A percentile compares a stretch with the other conserved stretches of the same genome.
Conservation (phyloP, 2,113 vertebrate genomes). For the Neomonachus schauinslandi region DNA sequence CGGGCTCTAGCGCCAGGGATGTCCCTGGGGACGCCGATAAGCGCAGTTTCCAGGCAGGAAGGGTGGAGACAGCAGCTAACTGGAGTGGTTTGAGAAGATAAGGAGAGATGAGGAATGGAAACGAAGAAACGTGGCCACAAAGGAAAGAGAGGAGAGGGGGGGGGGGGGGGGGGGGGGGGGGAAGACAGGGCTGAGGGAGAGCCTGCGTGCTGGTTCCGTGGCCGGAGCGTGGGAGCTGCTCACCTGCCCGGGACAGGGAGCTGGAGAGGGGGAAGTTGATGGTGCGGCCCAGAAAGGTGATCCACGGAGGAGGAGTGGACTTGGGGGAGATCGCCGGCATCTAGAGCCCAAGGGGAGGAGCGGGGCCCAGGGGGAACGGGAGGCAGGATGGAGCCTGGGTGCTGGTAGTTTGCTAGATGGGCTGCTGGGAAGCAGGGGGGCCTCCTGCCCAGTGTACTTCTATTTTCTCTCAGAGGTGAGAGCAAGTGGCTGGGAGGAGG, state of each 20-base stretch:
- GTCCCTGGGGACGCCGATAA: accelerated
- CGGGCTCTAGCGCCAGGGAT: neutral
- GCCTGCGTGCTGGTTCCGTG: neutral
- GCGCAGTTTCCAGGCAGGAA: neutral
- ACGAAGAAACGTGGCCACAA: neutral
- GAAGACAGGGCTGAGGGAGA: neutral
- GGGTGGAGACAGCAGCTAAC: neutral
- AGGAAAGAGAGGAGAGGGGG: neutral
- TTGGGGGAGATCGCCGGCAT: neutral
- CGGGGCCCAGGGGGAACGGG: neutral
- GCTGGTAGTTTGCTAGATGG: neutral
- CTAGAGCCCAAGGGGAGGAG: neutral
- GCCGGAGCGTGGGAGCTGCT: neutral
- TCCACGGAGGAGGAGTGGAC: neutral
- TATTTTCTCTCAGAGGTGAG: slow-evolving; percentile 70
- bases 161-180: neutral
- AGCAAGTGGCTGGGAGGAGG: slow-evolving; percentile 37
- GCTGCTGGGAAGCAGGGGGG: neutral
- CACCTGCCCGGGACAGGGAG: accelerated
- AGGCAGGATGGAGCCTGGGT: neutral
- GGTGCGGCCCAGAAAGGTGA: neutral
- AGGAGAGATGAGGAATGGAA: neutral
- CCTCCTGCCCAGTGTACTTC: slow-evolving; percentile 38
- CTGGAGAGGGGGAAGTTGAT: neutral
- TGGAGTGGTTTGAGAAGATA: neutral